Conservation (phyloP, 2,888 invertebrate genomes). For the Aphrophora alni region DNA sequence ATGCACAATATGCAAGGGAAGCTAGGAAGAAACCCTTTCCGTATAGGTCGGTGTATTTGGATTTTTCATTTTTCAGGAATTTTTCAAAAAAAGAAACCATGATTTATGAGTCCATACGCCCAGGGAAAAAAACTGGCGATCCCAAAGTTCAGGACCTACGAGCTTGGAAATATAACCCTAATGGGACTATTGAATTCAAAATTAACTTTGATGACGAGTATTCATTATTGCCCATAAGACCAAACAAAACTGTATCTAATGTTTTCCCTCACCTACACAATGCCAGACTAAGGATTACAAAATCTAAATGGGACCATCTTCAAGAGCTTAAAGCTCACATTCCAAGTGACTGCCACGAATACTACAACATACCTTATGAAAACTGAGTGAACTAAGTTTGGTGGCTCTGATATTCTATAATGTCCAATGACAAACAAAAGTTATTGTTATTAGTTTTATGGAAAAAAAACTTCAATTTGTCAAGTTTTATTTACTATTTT, state of each 20-base stretch:
- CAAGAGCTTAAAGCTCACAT: background rate
- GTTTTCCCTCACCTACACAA: slow-evolving; percentile 16
- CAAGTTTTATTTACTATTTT: too few relatives aligned
- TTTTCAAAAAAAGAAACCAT: slow-evolving; percentile 20
- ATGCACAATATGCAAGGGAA: slow-evolving; percentile 4
- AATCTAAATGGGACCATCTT: slow-evolving; percentile 25
- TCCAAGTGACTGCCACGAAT: background rate
- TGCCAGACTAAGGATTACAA: slow-evolving; percentile 9
- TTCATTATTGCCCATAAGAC: background rate
- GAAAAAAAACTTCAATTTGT: too few relatives aligned
- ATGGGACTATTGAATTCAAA: slow-evolving; percentile 17
- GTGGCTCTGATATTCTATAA: too few relatives aligned
- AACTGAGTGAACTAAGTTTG: too few relatives aligned
- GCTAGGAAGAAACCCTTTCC: slow-evolving; percentile 28
- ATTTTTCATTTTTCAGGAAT: slow-evolving; percentile 7
- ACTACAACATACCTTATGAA: background rate
- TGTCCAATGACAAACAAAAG: too few relatives aligned
- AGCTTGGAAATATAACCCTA: slow-evolving; percentile 14
- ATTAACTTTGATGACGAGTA: slow-evolving; percentile 18
- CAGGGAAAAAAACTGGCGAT: slow-evolving; percentile 23
- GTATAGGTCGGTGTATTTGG: slow-evolving; percentile 15
- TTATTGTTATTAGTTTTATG: too few relatives aligned
- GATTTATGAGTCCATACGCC: slow-evolving; percentile 10
- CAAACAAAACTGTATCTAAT: background rate
- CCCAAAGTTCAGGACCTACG: slow-evolving; percentile 3